Evolutionary conservation across 2,888 invertebrate genomes (phyloP), one percentile per base, ranked within the genome.

Genomic region (Andrena trimmerana): DNA sequence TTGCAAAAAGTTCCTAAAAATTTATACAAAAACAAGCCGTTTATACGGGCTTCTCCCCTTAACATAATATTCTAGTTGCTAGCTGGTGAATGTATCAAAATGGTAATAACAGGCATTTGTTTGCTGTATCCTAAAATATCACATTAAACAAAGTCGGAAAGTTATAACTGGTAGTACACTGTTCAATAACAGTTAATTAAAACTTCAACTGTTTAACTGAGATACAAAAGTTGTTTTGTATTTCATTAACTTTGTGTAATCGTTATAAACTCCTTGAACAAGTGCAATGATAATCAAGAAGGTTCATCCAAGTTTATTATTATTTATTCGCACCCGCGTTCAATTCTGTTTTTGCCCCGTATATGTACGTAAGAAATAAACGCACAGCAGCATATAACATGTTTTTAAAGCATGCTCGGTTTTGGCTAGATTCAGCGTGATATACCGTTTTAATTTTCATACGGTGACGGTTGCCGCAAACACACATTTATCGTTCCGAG

Each of bases 381-480:
- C 52, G 52, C 68, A 33, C 8, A 50, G 57, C 24, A 31, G 27
- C 52, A 59, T 36, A 73, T 90, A 91, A 90, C 90, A 88, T 89
- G 20, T 31, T 88, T 91, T 91, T 89, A 90, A 90, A 90, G 84
- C 85, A 87, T 83, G 60, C 48, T 66, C 57, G 31, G 71, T 60
- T 81, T 80, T 74, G 75, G 84, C 78, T 75, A 81, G 70, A 81
- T 83, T 84, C 73, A 69, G 70, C 86, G 88, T 92, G 92, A 92
- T 92, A 91, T 91, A 92, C 91, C 88, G 91, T 90, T 92, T 92
- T 92, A 92, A 92, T 92, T 92, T 92, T 92, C 92, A 91, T 91
- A 92, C 89, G 85, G 85, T 82, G 87, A 85, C 87, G 87, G 85
- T 85, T 83, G 85, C 86, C 81, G 77, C 75, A 73, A 73, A 72